A percentile compares a stretch with the other conserved stretches of the same genome.
phyloP scores from a whole-genome alignment of 2,888 invertebrate species.

The Rhamphomyia laevipes region DNA sequence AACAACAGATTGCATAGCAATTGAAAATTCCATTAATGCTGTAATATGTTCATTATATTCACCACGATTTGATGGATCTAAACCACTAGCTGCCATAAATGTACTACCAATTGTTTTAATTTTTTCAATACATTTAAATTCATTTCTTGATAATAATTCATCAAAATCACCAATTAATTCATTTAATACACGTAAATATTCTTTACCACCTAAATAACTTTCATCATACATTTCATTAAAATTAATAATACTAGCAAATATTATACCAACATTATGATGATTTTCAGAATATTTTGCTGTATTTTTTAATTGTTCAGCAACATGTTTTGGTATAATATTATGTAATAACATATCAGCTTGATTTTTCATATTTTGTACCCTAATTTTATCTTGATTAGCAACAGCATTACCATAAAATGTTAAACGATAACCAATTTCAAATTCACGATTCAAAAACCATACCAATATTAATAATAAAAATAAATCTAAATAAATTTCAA shows the following conservation, averaged over 20 bases:
- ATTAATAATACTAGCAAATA: conserved; percentile 93
- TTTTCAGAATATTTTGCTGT: conserved; percentile 91
- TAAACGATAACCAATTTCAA: conserved; percentile 86
- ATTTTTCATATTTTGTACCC: conserved; percentile 84
- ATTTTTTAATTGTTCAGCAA: conserved; percentile 84
- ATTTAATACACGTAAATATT: conserved; percentile 88
- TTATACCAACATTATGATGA: conserved; percentile 82
- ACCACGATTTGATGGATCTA: conserved; percentile 68
- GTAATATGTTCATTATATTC: conserved; percentile 62
- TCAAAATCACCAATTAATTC: conserved; percentile 95
- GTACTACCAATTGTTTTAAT: conserved; percentile 96
- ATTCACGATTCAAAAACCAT: conserved; percentile 88
- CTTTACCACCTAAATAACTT: conserved; percentile 87
- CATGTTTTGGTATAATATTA: conserved; percentile 93
- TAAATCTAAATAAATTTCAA: conserved; percentile 74
- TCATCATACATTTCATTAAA: conserved; percentile 98
- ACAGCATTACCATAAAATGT: conserved; percentile 89
- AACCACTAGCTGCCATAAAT: conserved; percentile 94
- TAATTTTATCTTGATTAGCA: conserved; percentile 76
- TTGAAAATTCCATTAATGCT: conserved; percentile 83
- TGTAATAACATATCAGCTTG: conserved; percentile 94
- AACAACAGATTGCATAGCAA: conserved; percentile 81
- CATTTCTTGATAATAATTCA: conserved; percentile 69
- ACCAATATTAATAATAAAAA: conserved; percentile 73
- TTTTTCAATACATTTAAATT: conserved; percentile 85